Evolutionary conservation across 1,140 invertebrate genomes (phyloP), one percentile per base, ranked within the genome.

Genomic region (Eriosoma lanigerum): DNA sequence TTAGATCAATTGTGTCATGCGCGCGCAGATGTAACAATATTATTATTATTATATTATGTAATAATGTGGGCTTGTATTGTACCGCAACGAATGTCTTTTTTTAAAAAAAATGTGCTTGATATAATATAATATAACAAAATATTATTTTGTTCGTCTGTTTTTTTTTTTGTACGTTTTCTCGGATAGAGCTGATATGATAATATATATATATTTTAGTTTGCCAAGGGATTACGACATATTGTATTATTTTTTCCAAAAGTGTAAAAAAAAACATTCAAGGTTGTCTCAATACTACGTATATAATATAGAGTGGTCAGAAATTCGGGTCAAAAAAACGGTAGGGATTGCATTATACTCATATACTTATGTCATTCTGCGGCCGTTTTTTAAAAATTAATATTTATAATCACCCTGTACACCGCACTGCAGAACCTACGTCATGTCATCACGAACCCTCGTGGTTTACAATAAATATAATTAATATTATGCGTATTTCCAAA

Each of bases 371-470:
- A n/a, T n/a, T n/a, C n/a, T n/a, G n/a, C n/a, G n/a, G n/a, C n/a
- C n/a, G n/a, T n/a, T n/a, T n/a, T n/a, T n/a, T n/a, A n/a, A n/a
- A n/a, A n/a, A n/a, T n/a, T n/a, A n/a, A n/a, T n/a, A n/a, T n/a
- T n/a, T n/a, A n/a, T n/a, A n/a, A n/a, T n/a, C n/a, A n/a, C n/a
- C n/a, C n/a, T n/a, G n/a, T n/a, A n/a, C n/a, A n/a, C n/a, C n/a
- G n/a, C n/a, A n/a, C n/a, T n/a, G n/a, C n/a, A n/a, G n/a, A 38
- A 4, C 32, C 44, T 48, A 48, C 13, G 66, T 68, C 73, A 76
- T 26, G 54, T 32, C 54, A 76, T 76, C 73, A 76, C 73, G 73
- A 76, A 56, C 5, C 73, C 8, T 10, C 73, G 73, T 58, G 73
- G 73, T 76, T 76, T 76, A 60, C 73, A 52, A 15, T 29, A 3